phyloP scores from a whole-genome alignment of 2,797 vertebrate genomes.

The Gila robusta region DNA sequence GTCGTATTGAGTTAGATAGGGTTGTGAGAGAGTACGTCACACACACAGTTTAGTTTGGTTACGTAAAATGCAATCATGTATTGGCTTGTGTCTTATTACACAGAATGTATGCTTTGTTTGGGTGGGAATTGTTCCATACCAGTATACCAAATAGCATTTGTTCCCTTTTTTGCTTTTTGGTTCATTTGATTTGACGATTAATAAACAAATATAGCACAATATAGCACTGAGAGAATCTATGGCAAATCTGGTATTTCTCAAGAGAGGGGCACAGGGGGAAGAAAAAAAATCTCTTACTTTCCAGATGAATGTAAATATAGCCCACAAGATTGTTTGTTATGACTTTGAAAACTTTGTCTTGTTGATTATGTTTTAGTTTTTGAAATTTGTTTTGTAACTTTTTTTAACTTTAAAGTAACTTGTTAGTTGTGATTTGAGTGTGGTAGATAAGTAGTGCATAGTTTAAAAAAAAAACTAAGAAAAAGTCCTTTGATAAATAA shows the following conservation, averaged over 20 bases:
- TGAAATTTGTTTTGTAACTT: conserved; percentile 72
- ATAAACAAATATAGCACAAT: conserved; percentile 43
- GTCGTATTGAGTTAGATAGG: conserved; percentile 72
- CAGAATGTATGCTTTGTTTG: conserved; percentile 80
- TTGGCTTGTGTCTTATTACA: conserved; percentile 70
- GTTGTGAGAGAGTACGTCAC: conserved; percentile 61
- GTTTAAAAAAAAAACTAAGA: conserved; percentile 57
- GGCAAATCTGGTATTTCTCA: conserved; percentile 42
- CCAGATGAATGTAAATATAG: conserved; percentile 82
- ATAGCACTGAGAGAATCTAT: conserved; percentile 29
- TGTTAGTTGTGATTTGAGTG: conserved; percentile 73
- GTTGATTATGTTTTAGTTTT: conserved; percentile 69
- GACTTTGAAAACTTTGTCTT: conserved; percentile 57
- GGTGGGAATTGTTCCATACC: conserved; percentile 67
- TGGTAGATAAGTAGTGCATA: conserved; percentile 72
- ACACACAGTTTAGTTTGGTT: conserved; percentile 53
- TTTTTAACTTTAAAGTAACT: conserved; percentile 70
- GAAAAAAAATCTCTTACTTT: conserved; percentile 38
- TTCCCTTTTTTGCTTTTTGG: conserved; percentile 54
- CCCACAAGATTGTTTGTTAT: conserved; percentile 72
- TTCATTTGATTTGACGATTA: conserved; percentile 37
- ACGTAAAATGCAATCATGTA: conserved; percentile 68
- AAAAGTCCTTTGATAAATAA: conserved; percentile 72
- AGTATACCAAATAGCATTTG: conserved; percentile 67
- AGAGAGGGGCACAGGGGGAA: conserved; percentile 13